Conservation (phyloP, 2,113 vertebrate species). For the Sceloporus tristichus region DNA sequence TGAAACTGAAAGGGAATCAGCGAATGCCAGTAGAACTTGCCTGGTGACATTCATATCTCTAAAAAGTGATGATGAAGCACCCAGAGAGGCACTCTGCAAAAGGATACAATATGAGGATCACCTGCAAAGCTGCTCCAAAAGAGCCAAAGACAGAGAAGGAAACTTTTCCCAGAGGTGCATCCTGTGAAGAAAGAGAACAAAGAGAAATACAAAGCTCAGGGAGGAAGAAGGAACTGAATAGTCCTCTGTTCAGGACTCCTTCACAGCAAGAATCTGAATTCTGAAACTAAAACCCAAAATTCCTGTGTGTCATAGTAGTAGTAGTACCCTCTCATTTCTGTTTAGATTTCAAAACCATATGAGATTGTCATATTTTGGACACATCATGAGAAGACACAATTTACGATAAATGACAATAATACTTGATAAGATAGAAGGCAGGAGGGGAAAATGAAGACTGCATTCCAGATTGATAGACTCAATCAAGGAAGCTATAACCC, state of each 20-base stretch:
- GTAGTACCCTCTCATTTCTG: not conserved
- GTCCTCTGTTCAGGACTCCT: not conserved
- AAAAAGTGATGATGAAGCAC: not conserved
- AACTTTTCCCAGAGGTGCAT: slow-evolving; percentile 88
- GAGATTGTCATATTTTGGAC: too few species aligned
- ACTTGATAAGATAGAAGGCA: too few species aligned
- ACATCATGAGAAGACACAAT: too few species aligned
- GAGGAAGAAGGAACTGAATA: not conserved
- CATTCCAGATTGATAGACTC: too few species aligned
- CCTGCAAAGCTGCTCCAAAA: slow-evolving; percentile 92
- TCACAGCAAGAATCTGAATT: not conserved
- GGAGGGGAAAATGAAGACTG: too few species aligned
- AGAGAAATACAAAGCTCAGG: not conserved
- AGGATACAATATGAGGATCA: slow-evolving; percentile 98
- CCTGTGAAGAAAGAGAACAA: slow-evolving; percentile 70
- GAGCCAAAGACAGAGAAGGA: slow-evolving; percentile 96
- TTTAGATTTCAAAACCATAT: not conserved
- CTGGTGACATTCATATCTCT: not conserved
- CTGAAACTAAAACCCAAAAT: not conserved
- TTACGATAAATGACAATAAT: too few species aligned
- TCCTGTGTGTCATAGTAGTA: not conserved
- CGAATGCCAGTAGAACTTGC: too few species aligned
- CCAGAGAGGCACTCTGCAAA: not conserved
- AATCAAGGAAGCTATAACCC: too few species aligned
- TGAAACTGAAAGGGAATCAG: not conserved